Base-by-base conservation (phyloP, 1,140 invertebrate genomes). In the Rhagoletis pomonella region DNA sequence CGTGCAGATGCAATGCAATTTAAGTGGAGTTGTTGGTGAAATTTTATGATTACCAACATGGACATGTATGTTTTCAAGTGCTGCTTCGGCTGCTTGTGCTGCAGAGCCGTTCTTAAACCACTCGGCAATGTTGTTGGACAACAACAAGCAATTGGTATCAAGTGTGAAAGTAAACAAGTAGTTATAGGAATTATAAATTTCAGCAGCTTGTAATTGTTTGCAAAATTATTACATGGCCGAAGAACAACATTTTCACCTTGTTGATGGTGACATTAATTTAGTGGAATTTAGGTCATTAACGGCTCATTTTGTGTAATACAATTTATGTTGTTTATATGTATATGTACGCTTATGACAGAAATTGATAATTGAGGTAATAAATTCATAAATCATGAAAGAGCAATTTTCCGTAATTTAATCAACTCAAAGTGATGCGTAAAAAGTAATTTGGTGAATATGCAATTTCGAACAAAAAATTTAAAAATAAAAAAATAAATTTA, bases 101-200 rank as follows among this genome's bases (percentile, higher is more conserved):
- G 50, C 47, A 47, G 10, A 4, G 73, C 44, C 2, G 44, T 1
- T 73, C 65, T 5, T 42, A 19, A 9, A 7, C 10, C 65, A 29
- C 29, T 29, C 1, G 29, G 12, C 44, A 81, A 14, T 62, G 10
- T 14, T 29, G 29, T 29, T 29, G 29, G 29, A 17, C 12, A 39
- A 19, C 29, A 10, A 85, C 44, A 85, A 85, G 42, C 42, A 62
- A 42, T 62, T 85, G 84, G 42, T 85, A 85, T 60, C 62, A 85
- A 85, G 84, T 85, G 84, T 85, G 84, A 85, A 85, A 85, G 84
- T 39, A 85, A 85, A 85, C 84, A 85, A 85, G 84, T 85, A 62
- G 84, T 85, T 60, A 85, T 85, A 29, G 59, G 62, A 42, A 85
- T 85, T 85, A 81, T 81, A 55, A 81, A 81, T 81, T 81, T 42